Percentiles rank a stretch among this genome's conserved stretches.
phyloP scores from a whole-genome alignment of 1,140 invertebrate species.

The Oryzaephilus surinamensis region DNA sequence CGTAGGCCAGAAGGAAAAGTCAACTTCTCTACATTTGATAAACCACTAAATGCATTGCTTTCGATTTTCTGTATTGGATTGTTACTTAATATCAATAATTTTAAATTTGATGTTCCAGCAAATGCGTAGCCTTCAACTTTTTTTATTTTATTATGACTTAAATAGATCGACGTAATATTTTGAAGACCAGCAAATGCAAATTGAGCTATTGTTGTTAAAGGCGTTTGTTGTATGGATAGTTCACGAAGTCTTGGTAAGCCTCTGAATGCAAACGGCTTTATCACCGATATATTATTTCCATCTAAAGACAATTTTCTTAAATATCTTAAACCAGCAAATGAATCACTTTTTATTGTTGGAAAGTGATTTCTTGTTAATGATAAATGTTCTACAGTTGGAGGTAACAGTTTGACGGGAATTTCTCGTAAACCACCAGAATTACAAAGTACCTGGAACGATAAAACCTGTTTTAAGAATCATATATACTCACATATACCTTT shows the following conservation, averaged over 20 bases:
- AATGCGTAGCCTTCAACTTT: conserved; percentile 71
- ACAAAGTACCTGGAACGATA: conserved; percentile 61
- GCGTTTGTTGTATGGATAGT: conserved; percentile 71
- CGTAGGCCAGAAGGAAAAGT: conserved; percentile 67
- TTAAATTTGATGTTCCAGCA: conserved; percentile 70
- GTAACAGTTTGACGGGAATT: conserved; percentile 60
- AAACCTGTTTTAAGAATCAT: too few relatives aligned
- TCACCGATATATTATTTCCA: conserved; percentile 66
- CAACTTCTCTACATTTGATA: conserved; percentile 64
- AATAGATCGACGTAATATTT: conserved; percentile 61
- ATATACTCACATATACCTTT: too few relatives aligned
- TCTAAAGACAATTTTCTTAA: conserved; percentile 65
- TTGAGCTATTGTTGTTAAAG: conserved; percentile 58
- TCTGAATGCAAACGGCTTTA: conserved; percentile 72
- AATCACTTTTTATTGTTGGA: conserved; percentile 62
- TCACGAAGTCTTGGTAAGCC: conserved; percentile 62
- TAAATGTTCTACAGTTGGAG: conserved; percentile 63
- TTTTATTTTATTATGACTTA: conserved; percentile 67
- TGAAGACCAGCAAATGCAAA: conserved; percentile 74
- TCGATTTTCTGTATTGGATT: conserved; percentile 66
- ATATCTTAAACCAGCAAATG: conserved; percentile 58
- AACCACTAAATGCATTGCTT: conserved; percentile 65
- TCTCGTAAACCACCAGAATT: conserved; percentile 69
- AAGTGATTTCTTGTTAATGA: conserved; percentile 73
- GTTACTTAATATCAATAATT: conserved; percentile 59